Evolutionary conservation across 2,113 vertebrate species (phyloP), one percentile per base, ranked within the genome.

Genomic region (Pipra filicauda): DNA sequence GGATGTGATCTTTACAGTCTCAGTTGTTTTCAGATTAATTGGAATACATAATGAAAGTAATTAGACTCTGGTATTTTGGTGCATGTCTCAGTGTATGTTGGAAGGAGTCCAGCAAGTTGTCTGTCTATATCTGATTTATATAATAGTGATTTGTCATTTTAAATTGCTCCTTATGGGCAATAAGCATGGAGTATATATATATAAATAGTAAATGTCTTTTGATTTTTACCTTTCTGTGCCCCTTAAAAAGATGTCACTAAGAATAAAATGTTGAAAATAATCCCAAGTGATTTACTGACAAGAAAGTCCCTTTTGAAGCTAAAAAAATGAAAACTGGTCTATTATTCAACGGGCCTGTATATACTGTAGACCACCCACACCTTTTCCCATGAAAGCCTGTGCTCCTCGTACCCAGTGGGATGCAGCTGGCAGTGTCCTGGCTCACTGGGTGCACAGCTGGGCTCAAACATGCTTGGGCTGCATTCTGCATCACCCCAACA

Each of bases 21-120:
- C 90, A 67, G 83, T 95, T 94, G 86, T 97, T 97, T 94, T 85
- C 83, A 91, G 37, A 94, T 92, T 95, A 94, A 94, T 92, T 94
- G 83, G 85, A 95, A 96, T 87, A 69, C 57, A 89, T 89, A 96
- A 91, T 77, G 80, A 88, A 95, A 96, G 88, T 75, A 94, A 95
- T 97, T 93, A 92, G 11, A 78, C 41, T 74, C 73, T 91, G 88
- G 67, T 95, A 93, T 78, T 93, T 92, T 88, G 75, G 61, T 94
- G 75, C 71, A 84, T 74, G 70, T 84, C 84, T 95, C 67, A 77
- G 71, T 65, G 76, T 71, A 84, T 66, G 70, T 86, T 97, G 93
- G 95, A 97, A 94, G 61, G 48, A 74, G 76, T 95, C 93, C 93
- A 96, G 87, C 71, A 88, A 87, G 65, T 88, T 91, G 72, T 90